Percentiles rank a stretch among this genome's conserved stretches.
Evolutionary conservation across 2,888 invertebrate species (phyloP).

Genomic region (Harpalus rufipes): DNA sequence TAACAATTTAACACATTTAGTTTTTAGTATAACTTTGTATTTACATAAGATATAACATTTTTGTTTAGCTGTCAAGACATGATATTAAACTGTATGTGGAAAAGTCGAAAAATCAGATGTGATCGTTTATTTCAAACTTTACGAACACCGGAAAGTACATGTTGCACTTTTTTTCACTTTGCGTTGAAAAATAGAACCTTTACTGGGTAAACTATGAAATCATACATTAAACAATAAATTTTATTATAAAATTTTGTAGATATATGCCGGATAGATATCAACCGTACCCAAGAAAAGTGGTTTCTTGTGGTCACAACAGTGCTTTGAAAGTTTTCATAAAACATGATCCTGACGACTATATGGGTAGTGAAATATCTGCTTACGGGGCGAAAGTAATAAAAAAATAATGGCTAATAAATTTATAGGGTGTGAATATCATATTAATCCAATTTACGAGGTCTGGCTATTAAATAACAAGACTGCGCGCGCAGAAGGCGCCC

Average conservation of each 20-base stretch:
- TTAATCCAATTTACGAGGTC: no score
- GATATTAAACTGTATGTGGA: conserved; percentile 73
- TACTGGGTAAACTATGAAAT: conserved; percentile 70
- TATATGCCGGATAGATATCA: conserved; percentile 50
- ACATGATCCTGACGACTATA: conserved; percentile 81
- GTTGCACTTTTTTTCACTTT: conserved; percentile 84
- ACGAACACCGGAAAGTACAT: conserved; percentile 76
- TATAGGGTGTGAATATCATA: no score
- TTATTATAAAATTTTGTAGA: conserved; percentile 21
- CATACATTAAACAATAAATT: neutral
- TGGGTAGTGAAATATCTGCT: conserved; percentile 81
- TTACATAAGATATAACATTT: neutral
- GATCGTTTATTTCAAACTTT: conserved; percentile 72
- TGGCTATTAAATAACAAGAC: no score
- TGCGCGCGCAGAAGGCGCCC: no score
- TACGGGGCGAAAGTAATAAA: conserved; percentile 80
- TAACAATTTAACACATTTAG: no score
- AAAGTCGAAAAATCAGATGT: conserved; percentile 73
- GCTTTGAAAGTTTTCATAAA: conserved; percentile 82
- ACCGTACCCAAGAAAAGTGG: conserved; percentile 79
- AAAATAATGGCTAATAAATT: no score
- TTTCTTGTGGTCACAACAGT: conserved; percentile 85
- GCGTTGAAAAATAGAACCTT: conserved; percentile 75
- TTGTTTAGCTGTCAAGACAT: conserved; percentile 68
- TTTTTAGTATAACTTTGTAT: neutral